Evolutionary conservation across 2,797 vertebrate genomes (phyloP).

Genomic region (Threskiornis aethiopicus): DNA sequence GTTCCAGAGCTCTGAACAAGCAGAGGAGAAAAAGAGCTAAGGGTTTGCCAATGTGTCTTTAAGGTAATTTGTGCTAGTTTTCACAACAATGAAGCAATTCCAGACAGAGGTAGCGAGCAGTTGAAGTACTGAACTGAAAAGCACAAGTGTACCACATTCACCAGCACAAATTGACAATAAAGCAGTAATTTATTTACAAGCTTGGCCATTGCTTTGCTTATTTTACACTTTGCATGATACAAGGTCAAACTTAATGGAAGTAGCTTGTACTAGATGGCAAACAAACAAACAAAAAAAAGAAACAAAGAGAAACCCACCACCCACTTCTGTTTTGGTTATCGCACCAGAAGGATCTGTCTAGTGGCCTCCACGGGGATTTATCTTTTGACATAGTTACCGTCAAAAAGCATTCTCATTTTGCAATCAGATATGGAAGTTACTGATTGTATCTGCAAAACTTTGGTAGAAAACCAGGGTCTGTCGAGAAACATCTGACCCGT

Average conservation of each 20-base stretch:
- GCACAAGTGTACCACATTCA: neutral
- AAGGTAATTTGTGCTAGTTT: conserved; percentile 4
- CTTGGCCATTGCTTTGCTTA: neutral
- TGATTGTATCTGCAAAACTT: neutral
- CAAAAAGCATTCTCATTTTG: neutral
- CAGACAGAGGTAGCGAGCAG: neutral
- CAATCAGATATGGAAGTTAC: neutral
- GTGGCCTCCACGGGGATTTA: neutral
- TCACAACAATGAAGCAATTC: neutral
- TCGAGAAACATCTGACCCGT: neutral
- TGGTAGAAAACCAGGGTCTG: neutral
- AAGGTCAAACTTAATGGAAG: neutral
- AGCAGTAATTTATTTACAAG: neutral
- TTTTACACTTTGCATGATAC: neutral
- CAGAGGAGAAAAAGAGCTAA: neutral
- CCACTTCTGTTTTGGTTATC: neutral
- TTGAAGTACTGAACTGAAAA: neutral
- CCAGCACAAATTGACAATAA: neutral
- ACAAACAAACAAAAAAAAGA: neutral
- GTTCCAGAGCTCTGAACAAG: conserved; percentile 7
- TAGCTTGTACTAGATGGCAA: neutral
- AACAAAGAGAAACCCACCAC: neutral
- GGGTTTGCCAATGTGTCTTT: neutral
- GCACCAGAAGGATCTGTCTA: neutral
- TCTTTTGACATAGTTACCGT: neutral